Conservation (phyloP, 35 echinoderm and acorn worm genomes). For the Chiridota heheva region DNA sequence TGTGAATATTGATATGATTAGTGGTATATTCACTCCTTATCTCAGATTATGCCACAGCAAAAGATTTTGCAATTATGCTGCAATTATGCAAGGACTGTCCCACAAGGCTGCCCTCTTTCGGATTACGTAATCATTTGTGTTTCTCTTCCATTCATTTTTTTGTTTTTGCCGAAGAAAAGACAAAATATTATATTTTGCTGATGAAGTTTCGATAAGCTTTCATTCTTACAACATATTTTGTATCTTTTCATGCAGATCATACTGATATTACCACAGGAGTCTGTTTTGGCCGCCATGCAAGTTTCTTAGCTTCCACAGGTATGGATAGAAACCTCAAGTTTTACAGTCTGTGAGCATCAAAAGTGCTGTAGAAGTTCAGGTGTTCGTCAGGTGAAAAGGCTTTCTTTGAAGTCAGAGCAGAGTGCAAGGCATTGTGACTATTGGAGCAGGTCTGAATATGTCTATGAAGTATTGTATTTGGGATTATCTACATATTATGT, state of each 20-base stretch:
- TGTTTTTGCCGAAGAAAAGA: too few relatives aligned
- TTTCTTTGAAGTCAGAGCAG: background rate
- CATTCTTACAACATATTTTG: too few relatives aligned
- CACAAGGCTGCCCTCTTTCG: too few relatives aligned
- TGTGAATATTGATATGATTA: too few relatives aligned
- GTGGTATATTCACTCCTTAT: too few relatives aligned
- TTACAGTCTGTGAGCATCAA: conserved; percentile 68
- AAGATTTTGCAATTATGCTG: too few relatives aligned
- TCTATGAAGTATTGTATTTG: background rate
- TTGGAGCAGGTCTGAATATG: background rate
- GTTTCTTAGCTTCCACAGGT: conserved; percentile 83
- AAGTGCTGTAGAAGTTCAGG: background rate
- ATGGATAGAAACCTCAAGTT: conserved; percentile 99
- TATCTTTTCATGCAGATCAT: conserved; percentile 69
- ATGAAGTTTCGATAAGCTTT: too few relatives aligned
- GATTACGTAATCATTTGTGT: too few relatives aligned
- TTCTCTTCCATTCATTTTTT: too few relatives aligned
- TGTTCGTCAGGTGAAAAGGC: background rate
- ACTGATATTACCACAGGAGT: conserved; percentile 91
- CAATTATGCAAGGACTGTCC: too few relatives aligned
- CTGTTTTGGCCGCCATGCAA: conserved; percentile 86
- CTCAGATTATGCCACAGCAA: too few relatives aligned
- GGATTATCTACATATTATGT: background rate
- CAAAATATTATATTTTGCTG: too few relatives aligned
- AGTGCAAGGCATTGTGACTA: background rate